Base-by-base conservation (phyloP, 1,140 invertebrate species). In the Drosophila grimshawi region DNA sequence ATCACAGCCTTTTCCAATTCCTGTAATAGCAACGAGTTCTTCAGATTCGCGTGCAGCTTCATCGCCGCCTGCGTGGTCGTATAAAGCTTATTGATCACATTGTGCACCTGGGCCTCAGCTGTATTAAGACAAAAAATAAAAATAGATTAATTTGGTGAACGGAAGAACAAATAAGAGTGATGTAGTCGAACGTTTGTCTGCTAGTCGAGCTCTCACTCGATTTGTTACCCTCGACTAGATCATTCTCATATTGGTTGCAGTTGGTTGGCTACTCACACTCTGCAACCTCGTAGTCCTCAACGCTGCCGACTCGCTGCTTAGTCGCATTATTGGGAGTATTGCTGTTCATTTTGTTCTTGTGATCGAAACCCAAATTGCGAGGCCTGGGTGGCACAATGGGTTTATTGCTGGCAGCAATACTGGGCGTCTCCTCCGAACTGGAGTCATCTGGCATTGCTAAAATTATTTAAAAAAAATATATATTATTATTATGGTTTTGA, bases 401-500 rank as follows among this genome's bases (percentile, higher is more conserved):
- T 82, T 95, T 95, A 32, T 92, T 92, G 69, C 93, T 93, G 51
- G 92, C 92, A 27, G 92, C 93, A 30, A 92, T 94, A 52, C 76
- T 81, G 72, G 86, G 78, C 27, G 94, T 93, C 74, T 96, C 96
- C 92, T 95, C 95, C 2, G 96, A 96, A 81, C 96, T 95, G 39
- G 96, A 96, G 92, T 97, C 96, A 89, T 97, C 96, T 70, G 96
- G 95, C 52, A 81, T 68, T 3, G 76, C 67, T 11, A 37, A 3
- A n/a, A 3, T 80, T 53, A 72, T 75, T n/a, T 35, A n/a, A n/a
- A n/a, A n/a, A n/a, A n/a, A n/a, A n/a, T n/a, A n/a, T n/a, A 57
- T 49, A 30, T 51, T 29, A 19, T 41, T 3, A 1, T 43, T 43
- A n/a, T 2, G 10, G 3, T 39, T 32, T 35, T 4, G 0, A 2